Evolutionary conservation across 2,797 vertebrate genomes (phyloP), one percentile per base, ranked within the genome.

Genomic region (Pipistrellus pygmaeus): DNA sequence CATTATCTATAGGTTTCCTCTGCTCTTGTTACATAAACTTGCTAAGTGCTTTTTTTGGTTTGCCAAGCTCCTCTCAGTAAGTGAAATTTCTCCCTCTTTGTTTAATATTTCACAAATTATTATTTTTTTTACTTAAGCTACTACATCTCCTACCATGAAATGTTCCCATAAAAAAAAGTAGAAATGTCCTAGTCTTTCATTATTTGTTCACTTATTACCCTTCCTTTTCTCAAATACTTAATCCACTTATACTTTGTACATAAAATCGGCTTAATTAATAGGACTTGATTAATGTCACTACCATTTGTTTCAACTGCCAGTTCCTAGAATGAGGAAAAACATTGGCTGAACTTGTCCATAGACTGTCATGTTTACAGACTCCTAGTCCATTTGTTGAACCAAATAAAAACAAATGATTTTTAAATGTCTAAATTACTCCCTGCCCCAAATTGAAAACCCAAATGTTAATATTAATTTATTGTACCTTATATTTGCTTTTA

Each of bases 261-360:
- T 83, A 77, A 44, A 85, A 48, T 88, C 83, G 6, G 48, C 60
- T 83, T 87, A 86, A 87, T 95, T 96, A 88, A 64, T 32, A 64
- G 17, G 13, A 91, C 71, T 86, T 85, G n/a, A 85, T 73, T 82
- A 96, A 77, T 92, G 88, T 84, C 60, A 76, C 60, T 73, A 48
- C 17, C 27, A 27, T 88, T 96, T 68, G 10, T 92, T 88, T 85
- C 7, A 25, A 68, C n/a, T 93, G 64, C 23, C 32, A 93, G 1
- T 88, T 96, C 66, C 51, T 80, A 92, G 60, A 86, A 75, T 46
- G 8, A 85, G 25, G 78, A 66, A 93, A 77, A 92, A 71, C 71
- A 77, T 32, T 90, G 73, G 38, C 32, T 91, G 64, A 90, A 85
- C 46, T 90, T 91, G 32, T 38, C n/a, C 66, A 68, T 21, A 55